Percentiles rank a stretch among this genome's conserved stretches.
Evolutionary conservation across 2,888 invertebrate genomes (phyloP).

Genomic region (Myopa testacea): DNA sequence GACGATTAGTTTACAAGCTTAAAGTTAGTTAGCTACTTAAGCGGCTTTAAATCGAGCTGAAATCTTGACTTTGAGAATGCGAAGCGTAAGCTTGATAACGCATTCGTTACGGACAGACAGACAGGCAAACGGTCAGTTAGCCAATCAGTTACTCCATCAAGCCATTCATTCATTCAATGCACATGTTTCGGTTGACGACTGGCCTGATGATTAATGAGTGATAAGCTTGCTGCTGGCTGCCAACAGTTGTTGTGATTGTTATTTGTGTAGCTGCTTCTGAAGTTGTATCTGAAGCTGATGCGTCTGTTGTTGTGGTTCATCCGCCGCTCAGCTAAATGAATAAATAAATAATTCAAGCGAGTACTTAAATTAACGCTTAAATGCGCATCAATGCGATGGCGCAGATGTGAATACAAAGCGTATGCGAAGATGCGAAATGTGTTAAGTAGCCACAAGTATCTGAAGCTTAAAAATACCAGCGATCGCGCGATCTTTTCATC

Average conservation of each 20-base stretch:
- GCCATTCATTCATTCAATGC: not conserved
- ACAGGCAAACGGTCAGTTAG: not conserved
- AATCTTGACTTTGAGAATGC: conserved; percentile 1
- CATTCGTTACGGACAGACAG: not conserved
- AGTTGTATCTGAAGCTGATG: not conserved
- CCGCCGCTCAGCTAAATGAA: conserved; percentile 22
- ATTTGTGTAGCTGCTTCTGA: not conserved
- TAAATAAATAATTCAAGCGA: conserved; percentile 11
- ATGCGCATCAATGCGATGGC: conserved; percentile 10
- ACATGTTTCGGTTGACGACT: conserved; percentile 7
- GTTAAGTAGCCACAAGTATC: not conserved
- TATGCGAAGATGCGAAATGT: conserved; percentile 5
- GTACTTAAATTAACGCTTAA: conserved; percentile 26
- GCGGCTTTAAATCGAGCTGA: conserved; percentile 12
- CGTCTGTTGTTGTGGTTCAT: conserved; percentile 31
- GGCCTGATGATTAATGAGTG: conserved; percentile 34
- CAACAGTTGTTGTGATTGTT: conserved; percentile 32
- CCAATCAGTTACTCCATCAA: not conserved
- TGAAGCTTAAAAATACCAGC: not conserved
- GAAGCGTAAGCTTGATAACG: not conserved
- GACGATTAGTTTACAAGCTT: conserved; percentile 37
- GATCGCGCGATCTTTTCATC: not conserved
- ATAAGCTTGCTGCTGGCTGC: conserved; percentile 29
- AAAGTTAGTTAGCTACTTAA: conserved; percentile 26
- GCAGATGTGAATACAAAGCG: not conserved